Percentiles rank a stretch among this genome's conserved stretches.
Evolutionary conservation across 2,113 vertebrate genomes (phyloP).

Genomic region (Thalassoma bifasciatum): DNA sequence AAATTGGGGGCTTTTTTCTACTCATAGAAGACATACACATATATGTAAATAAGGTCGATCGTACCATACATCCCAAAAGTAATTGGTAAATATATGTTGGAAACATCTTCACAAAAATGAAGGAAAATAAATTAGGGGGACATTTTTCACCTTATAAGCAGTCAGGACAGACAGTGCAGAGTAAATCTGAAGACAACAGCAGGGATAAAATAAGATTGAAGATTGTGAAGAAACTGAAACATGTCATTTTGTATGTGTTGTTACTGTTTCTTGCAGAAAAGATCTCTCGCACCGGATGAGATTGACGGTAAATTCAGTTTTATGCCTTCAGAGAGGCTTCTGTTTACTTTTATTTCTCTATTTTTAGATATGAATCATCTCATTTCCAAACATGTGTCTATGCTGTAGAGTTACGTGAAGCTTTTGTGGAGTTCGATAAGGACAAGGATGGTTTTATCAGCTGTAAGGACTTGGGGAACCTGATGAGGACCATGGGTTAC

Average conservation of each 20-base stretch:
- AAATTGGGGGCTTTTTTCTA: too few species aligned
- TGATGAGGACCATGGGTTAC: conserved; percentile 98
- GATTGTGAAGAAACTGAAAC: not conserved
- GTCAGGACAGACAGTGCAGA: too few species aligned
- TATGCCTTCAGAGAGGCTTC: not conserved
- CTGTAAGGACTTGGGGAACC: conserved; percentile 96
- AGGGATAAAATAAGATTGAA: too few species aligned
- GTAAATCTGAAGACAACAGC: too few species aligned
- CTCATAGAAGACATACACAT: too few species aligned
- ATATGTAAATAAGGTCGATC: too few species aligned
- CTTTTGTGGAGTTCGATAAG: conserved; percentile 96
- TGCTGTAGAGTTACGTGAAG: conserved; percentile 90
- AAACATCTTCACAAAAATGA: too few species aligned
- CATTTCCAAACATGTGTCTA: not conserved
- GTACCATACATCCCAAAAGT: too few species aligned
- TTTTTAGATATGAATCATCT: not conserved
- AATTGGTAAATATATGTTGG: too few species aligned
- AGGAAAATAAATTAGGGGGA: too few species aligned
- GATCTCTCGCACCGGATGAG: conserved; percentile 75
- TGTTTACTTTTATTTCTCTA: not conserved
- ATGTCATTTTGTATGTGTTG: not conserved
- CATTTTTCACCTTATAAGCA: too few species aligned
- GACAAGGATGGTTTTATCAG: conserved; percentile 95
- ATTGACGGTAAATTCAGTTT: conserved; percentile 73
- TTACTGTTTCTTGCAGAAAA: conserved; percentile 68